Evolutionary conservation across 2,113 vertebrate genomes (phyloP), one percentile per base, ranked within the genome.

Genomic region (Plectropomus leopardus): DNA sequence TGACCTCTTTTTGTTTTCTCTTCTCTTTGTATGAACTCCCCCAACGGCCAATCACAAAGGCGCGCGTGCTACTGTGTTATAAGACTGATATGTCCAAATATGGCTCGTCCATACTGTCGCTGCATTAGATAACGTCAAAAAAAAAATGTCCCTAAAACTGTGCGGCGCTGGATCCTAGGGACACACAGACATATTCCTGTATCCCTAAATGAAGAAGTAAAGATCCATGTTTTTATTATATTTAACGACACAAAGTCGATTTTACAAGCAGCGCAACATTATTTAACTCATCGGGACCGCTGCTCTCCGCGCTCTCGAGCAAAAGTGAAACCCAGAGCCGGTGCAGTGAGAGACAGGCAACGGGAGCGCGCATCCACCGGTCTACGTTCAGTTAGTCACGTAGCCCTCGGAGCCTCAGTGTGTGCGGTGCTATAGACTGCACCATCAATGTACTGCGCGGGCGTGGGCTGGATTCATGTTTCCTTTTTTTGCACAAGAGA

Each of bases 351-450:
- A 17, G 65, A 24, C 13, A 8, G 26, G 61, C 34, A 0, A 28
- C 74, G 86, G 59, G 89, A 60, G 80, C 92, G 91, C 90, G 92
- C 86, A n/a, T n/a, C 2, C 47, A 26, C 16, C 59, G 59, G 77
- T 6, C 76, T 90, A 95, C 94, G 94, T 93, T 95, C 92, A 80
- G 78, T 71, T 69, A 45, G 95, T 95, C 95, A 95, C 95, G 95
- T 95, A 95, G 94, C 74, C 88, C 90, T 80, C 77, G 72, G 23
- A 54, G 65, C 76, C 11, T 54, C 55, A 2, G 36, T 1, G 64
- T 7, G 71, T 74, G 15, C 61, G 36, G 4, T 16, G 48, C 23
- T 44, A 19, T 13, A 23, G 3, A 51, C 32, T 21, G 36, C 6
- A 7, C 19, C 44, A 5, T 21, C 1, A 4, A 1, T 23, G 50